Evolutionary conservation across 1,140 invertebrate genomes (phyloP), one percentile per base, ranked within the genome.

Genomic region (Nasonia longicornis): DNA sequence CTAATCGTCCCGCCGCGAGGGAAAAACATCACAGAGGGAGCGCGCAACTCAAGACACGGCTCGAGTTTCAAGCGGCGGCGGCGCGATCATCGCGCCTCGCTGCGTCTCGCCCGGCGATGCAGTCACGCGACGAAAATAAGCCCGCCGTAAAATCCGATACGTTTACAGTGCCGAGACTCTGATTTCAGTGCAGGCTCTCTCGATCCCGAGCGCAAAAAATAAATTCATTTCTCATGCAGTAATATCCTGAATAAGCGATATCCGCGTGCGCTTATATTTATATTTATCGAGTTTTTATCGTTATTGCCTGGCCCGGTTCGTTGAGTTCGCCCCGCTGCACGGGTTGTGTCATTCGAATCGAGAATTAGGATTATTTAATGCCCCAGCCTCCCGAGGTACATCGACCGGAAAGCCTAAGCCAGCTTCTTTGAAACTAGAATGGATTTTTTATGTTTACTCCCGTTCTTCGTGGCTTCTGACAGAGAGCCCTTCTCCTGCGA

Each of bases 71-170:
- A 58, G 52, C 52, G 7, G 16, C 20, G 3, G 20, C 52, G 14
- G 45, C 45, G 52, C 52, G 52, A 58, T 58, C 52, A 58, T 58
- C 20, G 52, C 20, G 52, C 52, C 52, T 58, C 52, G 52, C 6
- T 58, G 52, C 52, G 52, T 58, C 52, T 58, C 52, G 20, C 20
- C 6, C 52, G 52, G 20, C 20, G 31, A 75, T 38, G 52, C 31
- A 64, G 58, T 64, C 48, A 74, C 48, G 45, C 22, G 72, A 74
- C 29, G 72, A 58, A 74, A 74, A 74, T 74, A 58, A 58, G 11
- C 26, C 16, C 16, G 58, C 58, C 31, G 58, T 75, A 75, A 64
- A 75, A 63, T 75, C 52, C 29, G 58, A 75, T 75, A 63, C 52
- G 73, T 22, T 64, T 64, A 75, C 31, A 64, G 58, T 35, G 1